Conservation (phyloP, 1,140 invertebrate genomes). For the Cotesia chilonis region DNA sequence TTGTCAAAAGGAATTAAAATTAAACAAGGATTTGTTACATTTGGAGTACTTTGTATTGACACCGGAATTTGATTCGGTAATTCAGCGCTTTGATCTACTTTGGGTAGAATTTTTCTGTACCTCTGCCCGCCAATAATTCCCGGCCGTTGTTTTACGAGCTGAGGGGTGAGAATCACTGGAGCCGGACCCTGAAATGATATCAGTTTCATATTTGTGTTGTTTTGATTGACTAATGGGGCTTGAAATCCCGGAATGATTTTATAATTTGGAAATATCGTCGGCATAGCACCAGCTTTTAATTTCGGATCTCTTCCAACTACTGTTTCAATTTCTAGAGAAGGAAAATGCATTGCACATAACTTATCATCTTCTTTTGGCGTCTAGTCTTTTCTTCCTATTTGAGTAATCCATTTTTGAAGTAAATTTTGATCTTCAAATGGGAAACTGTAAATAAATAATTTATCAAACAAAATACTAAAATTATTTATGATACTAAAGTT, state of each 20-base stretch:
- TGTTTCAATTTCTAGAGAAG: background rate
- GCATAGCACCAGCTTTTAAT: no score
- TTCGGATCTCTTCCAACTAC: no score
- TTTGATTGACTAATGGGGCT: conserved; percentile 35
- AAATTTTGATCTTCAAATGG: conserved; percentile 41
- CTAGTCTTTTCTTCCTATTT: conserved; percentile 42
- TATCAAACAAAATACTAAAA: background rate
- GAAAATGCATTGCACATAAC: conserved; percentile 47
- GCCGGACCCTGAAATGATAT: background rate
- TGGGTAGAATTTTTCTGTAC: conserved; percentile 33
- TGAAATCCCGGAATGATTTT: background rate
- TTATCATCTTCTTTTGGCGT: conserved; percentile 32
- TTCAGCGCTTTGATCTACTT: conserved; percentile 15
- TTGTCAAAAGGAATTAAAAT: background rate
- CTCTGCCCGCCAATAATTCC: background rate
- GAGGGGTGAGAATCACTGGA: background rate
- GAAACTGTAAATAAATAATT: conserved; percentile 37
- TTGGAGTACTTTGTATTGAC: background rate
- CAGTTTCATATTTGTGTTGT: conserved; percentile 24
- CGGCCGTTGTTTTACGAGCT: background rate
- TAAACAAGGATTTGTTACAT: no score
- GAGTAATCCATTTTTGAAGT: conserved; percentile 43
- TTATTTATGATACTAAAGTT: no score
- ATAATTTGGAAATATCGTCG: no score
- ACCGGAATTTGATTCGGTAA: conserved; percentile 11